Conservation (phyloP, 2,888 invertebrate genomes). For the Glomeris marginata region DNA sequence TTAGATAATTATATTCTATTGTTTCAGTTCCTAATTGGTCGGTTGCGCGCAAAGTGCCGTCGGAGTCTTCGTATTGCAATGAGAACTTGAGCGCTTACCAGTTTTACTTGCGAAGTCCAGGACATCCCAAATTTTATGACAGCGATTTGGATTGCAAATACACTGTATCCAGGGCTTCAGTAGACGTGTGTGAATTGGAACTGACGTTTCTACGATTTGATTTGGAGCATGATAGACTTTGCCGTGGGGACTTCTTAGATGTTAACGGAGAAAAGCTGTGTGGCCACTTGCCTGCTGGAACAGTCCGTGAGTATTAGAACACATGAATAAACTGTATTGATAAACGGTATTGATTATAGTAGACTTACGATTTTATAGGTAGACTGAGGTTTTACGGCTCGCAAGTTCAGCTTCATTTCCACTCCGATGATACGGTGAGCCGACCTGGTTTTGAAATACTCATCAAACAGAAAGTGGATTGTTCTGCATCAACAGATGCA, state of each 20-base stretch:
- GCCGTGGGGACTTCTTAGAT: conserved; percentile 19
- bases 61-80: not conserved
- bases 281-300: conserved; percentile 17
- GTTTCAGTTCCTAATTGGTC: too few species aligned
- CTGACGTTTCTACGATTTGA: conserved; percentile 20
- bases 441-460: conserved; percentile 19
- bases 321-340: not conserved
- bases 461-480: conserved; percentile 16
- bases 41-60: not conserved
- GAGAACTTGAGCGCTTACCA: not conserved
- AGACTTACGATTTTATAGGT: too few species aligned
- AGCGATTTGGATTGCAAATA: conserved; percentile 11
- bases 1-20: too few species aligned
- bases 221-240: conserved; percentile 17
- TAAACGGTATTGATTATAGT: not conserved
- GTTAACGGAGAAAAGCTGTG: conserved; percentile 19
- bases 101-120: conserved; percentile 2
- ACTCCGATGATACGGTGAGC: conserved; percentile 18
- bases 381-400: conserved; percentile 11
- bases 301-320: conserved; percentile 16
- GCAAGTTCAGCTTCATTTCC: conserved; percentile 17
- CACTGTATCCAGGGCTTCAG: conserved; percentile 4
- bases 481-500: conserved; percentile 5
- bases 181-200: conserved; percentile 19
- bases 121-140: conserved; percentile 1